A percentile compares a stretch with the other conserved stretches of the same genome.
Conservation (phyloP, 2,113 vertebrate genomes). For the Xyliphius kryptos region DNA sequence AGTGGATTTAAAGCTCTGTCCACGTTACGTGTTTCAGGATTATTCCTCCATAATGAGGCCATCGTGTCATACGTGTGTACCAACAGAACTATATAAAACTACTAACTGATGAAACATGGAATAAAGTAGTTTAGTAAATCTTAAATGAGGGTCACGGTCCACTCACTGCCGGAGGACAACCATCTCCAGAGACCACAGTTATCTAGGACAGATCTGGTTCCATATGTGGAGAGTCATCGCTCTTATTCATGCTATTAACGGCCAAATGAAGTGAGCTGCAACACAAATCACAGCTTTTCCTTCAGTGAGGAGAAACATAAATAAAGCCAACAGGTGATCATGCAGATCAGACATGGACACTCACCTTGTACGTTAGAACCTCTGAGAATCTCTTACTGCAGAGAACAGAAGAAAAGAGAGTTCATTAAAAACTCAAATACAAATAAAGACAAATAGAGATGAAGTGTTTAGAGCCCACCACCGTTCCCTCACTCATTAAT, state of each 20-base stretch:
- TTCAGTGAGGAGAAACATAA: not conserved
- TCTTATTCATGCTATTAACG: slow-evolving; percentile 1
- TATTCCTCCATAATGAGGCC: no score
- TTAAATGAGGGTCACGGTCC: slow-evolving; percentile 12
- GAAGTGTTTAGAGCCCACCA: no score
- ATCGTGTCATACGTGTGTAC: not conserved
- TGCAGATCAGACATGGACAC: slow-evolving; percentile 34
- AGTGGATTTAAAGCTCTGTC: no score
- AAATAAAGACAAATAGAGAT: not conserved
- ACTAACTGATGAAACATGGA: not conserved
- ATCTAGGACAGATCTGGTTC: not conserved
- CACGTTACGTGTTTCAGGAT: no score
- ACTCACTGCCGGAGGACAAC: slow-evolving; percentile 3
- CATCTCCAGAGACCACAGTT: slow-evolving; percentile 14
- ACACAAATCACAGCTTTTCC: not conserved
- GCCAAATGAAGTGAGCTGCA: not conserved
- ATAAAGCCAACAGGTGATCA: slow-evolving; percentile 10
- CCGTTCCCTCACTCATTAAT: no score
- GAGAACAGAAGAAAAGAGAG: not conserved
- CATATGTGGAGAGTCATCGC: not conserved
- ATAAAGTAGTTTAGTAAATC: slow-evolving; percentile 1
- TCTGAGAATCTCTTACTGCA: slow-evolving; percentile 79
- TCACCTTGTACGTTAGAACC: slow-evolving; percentile 87
- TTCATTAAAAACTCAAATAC: not conserved
- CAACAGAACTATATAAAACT: slow-evolving; percentile 2